Base-by-base conservation (phyloP, 2,797 vertebrate genomes). In the Sebastes nivosus region DNA sequence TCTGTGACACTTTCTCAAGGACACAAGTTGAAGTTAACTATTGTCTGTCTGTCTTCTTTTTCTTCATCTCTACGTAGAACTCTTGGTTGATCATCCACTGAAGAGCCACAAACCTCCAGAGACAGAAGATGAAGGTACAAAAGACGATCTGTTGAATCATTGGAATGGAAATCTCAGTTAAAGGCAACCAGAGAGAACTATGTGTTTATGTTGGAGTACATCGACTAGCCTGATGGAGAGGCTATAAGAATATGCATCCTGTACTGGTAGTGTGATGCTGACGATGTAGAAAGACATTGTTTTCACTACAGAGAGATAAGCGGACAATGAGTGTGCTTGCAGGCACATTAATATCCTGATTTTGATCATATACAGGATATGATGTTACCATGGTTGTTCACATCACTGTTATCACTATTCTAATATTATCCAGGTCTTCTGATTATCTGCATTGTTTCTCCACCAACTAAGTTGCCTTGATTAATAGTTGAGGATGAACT, bases 51-150 rank as follows among this genome's bases (percentile, higher is more conserved):
- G 38, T 25, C 27, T 4, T 22, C 10, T 46, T 27, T 34, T 30
- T 52, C 42, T n/a, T 42, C 4, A 29, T 76, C 10, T 13, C 22
- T 29, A 10, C 65, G 30, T 20, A 87, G 89, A 89, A n/a, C 16
- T 73, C 12, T 30, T 90, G 67, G 46, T 60, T 25, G 57, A 85
- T 73, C 71, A 75, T 80, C 79, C 64, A 29, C 3, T 27, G 60
- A 74, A 38, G 27, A 75, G 27, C 38, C 20, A 42, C 18, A 67
- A 8, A 38, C 8, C 24, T 50, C 9, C 38, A 63, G 63, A 72
- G 38, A 50, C 60, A 18, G 74, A 82, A 55, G 61, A 82, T 27
- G 14, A 67, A 85, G 84, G 81, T 91, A 87, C 46, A 67, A 25
- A 38, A 24, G 8, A 64, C 7, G 3, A 72, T 27, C 3, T 55